Evolutionary conservation across 2,797 vertebrate genomes (phyloP).

Genomic region (Coracias cyanogaster): DNA sequence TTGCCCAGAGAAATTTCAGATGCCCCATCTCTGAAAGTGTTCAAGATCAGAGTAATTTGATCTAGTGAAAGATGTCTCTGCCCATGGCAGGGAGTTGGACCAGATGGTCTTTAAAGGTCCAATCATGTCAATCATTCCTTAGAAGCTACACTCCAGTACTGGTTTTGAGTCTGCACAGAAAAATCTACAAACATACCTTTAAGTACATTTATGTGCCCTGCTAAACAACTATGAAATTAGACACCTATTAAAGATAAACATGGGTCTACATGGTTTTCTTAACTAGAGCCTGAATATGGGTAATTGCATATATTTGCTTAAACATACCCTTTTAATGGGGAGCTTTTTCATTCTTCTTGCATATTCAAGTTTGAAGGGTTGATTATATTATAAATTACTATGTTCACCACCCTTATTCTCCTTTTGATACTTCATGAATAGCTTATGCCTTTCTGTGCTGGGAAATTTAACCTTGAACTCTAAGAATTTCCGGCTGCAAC

Average conservation of each 20-base stretch:
- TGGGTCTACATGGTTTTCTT: not conserved
- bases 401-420: not conserved
- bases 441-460: not conserved
- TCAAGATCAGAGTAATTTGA: not conserved
- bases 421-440: not conserved
- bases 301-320: not conserved
- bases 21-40: not conserved
- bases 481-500: not conserved
- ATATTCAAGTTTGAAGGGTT: not conserved
- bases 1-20: not conserved
- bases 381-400: not conserved
- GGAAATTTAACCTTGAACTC: not conserved
- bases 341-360: not conserved
- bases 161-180: not conserved
- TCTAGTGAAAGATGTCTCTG: not conserved
- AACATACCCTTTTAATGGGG: not conserved
- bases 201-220: not conserved
- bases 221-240: not conserved
- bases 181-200: not conserved
- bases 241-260: not conserved
- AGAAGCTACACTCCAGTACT: not conserved
- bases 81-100: fast-evolving
- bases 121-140: not conserved
- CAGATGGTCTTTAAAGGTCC: not conserved
- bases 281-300: not conserved